Percentiles rank a stretch among this genome's conserved stretches.
These are phyloP conservation scores for Balaeniceps rex DNA, from an alignment of 2,113 vertebrate species.

Conservation along the genomic window DNA sequence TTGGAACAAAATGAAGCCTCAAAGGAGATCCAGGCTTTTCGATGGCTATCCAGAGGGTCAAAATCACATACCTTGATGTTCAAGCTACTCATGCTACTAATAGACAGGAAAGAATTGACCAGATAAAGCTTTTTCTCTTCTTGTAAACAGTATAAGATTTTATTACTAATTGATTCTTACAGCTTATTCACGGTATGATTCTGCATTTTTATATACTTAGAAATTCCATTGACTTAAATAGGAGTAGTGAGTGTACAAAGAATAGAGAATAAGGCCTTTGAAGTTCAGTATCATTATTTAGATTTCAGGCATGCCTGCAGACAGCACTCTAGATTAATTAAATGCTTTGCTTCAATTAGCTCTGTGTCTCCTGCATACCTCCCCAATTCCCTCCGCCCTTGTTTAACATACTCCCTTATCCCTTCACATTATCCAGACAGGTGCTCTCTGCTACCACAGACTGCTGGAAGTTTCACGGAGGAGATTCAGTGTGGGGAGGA, in stretches of 20 bases:
- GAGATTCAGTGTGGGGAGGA: neutral
- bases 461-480: neutral
- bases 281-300: slow-evolving; percentile 61
- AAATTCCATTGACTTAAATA: neutral
- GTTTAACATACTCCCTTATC: slow-evolving; percentile 69
- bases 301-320: slow-evolving; percentile 64
- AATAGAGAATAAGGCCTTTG: slow-evolving; percentile 37
- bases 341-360: slow-evolving; percentile 66
- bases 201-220: neutral
- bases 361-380: slow-evolving; percentile 42
- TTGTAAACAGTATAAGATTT: neutral
- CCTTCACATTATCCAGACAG: slow-evolving; percentile 58
- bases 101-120: neutral
- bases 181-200: neutral
- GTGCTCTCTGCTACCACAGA: slow-evolving; percentile 46
- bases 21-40: neutral
- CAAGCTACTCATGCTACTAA: neutral
- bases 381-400: slow-evolving; percentile 66
- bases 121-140: neutral
- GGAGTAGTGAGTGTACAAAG: neutral
- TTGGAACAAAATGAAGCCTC: neutral
- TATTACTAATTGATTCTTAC: slow-evolving; percentile 1
- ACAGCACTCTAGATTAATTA: slow-evolving; percentile 56
- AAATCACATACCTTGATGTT: neutral
- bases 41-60: neutral